A percentile compares a stretch with the other conserved stretches of the same genome.
phyloP scores from a whole-genome alignment of 1,140 invertebrate genomes.

The Leucophenga varia region DNA sequence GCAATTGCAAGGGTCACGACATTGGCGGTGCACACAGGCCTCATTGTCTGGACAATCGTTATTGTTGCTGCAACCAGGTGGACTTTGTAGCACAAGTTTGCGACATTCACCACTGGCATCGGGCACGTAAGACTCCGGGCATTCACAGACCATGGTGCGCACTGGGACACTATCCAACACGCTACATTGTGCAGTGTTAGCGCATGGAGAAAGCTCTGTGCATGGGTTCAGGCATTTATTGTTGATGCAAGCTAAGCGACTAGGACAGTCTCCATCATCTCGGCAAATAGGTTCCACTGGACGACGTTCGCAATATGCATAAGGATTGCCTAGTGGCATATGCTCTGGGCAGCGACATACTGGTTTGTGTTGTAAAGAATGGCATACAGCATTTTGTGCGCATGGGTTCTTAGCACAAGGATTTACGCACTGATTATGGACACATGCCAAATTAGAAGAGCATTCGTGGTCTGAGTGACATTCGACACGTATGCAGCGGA shows the following conservation, averaged over 20 bases:
- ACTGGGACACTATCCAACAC: constrained; percentile 81
- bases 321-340: constrained; percentile 74
- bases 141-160: constrained; percentile 81
- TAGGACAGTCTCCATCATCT: constrained; percentile 77
- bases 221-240: constrained; percentile 79
- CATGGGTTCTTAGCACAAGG: constrained; percentile 73
- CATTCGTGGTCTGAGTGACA: constrained; percentile 77
- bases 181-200: constrained; percentile 70
- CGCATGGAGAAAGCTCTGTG: constrained; percentile 70
- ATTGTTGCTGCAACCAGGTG: constrained; percentile 74
- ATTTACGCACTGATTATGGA: constrained; percentile 70
- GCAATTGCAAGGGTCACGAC: constrained; percentile 84
- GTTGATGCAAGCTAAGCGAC: constrained; percentile 76
- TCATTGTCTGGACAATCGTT: constrained; percentile 75
- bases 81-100: constrained; percentile 67
- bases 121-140: constrained; percentile 78
- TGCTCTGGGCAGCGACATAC: constrained; percentile 75
- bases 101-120: constrained; percentile 75
- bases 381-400: constrained; percentile 78
- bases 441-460: constrained; percentile 69
- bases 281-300: constrained; percentile 66
- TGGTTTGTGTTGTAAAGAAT: constrained; percentile 72
- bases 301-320: constrained; percentile 70
- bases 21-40: constrained; percentile 82
- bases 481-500: constrained; percentile 76